A percentile compares a stretch with the other conserved stretches of the same genome.
Evolutionary conservation across 2,888 invertebrate species (phyloP).

Genomic region (Diplolepis rosae): DNA sequence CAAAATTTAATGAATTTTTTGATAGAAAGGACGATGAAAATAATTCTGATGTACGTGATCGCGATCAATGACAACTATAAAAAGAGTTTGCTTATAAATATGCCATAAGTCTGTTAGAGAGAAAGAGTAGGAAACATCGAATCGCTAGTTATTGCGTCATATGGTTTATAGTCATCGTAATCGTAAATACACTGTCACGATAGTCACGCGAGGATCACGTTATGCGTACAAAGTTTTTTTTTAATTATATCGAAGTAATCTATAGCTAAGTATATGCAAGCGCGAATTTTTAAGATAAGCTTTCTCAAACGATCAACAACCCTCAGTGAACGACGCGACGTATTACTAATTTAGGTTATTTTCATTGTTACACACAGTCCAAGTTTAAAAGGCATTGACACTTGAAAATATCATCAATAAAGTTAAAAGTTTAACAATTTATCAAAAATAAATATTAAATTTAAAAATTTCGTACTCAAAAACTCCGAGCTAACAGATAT

Average conservation of each 20-base stretch:
- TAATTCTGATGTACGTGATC: background rate
- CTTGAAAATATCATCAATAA: background rate
- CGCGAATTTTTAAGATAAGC: constrained; percentile 7
- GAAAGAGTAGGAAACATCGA: background rate
- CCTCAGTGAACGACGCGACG: background rate
- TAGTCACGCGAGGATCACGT: background rate
- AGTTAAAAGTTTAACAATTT: background rate
- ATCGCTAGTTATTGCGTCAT: background rate
- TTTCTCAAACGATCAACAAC: background rate
- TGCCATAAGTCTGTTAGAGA: background rate
- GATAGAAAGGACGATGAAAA: too few relatives aligned
- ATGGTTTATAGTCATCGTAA: background rate
- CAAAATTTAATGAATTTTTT: too few relatives aligned
- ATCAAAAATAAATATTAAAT: background rate
- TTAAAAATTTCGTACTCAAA: too few relatives aligned
- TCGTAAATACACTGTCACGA: background rate
- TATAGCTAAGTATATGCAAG: background rate
- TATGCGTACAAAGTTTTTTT: background rate
- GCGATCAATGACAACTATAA: background rate
- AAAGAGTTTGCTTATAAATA: constrained; percentile 6
- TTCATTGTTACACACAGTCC: background rate
- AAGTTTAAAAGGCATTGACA: background rate
- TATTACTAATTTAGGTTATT: background rate
- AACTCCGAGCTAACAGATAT: too few relatives aligned
- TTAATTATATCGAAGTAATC: background rate